Base-by-base conservation (phyloP, 2,113 vertebrate species). In the Eulacestoma nigropectus region DNA sequence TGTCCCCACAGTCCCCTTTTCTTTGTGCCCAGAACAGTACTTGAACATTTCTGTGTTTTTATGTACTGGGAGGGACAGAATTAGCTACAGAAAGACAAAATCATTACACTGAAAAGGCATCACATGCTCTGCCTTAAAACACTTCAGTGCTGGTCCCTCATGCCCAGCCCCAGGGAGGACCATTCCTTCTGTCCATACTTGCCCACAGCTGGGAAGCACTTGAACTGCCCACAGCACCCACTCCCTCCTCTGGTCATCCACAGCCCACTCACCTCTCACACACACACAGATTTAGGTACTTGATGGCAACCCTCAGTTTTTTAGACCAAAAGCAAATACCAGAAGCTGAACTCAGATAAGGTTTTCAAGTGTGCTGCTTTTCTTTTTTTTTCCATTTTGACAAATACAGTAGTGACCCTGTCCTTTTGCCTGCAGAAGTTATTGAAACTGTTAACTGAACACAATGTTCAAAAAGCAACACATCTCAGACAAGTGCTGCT, bases 241-340 rank as follows among this genome's bases (percentile, higher is more conserved):
- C 39, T 59, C 25, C 44, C 67, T 32, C 10, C 27, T 18, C 77
- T 49, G 35, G 15, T 26, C 6, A 4, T 11, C 55, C 55, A 42
- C 49, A 59, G 47, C 67, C 47, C 46, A 72, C 32, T 3, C 25
- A 7, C 9, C 16, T 16, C 65, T 30, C 49, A 25, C 19, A 41
- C 0, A 0, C 4, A 1, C 19, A 25, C 2, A 22, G 53, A 77
- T 30, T 35, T 27, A 12, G 19, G 7, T 27, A 59, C 17, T 15
- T 37, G 39, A 80, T 3, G 23, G 68, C 1, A 4, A 81, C 17
- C 7, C 44, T 65, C 59, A 17, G 6, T 5, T 29, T 42, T 59
- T 64, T 8, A 64, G 20, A 68, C 10, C 56, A 81, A 70, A 0
- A 33, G 30, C 81, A 81, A 81, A 46, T 26, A 77, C 3, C 21